Conservation (phyloP, 2,888 invertebrate genomes). For the Atethmia centrago region DNA sequence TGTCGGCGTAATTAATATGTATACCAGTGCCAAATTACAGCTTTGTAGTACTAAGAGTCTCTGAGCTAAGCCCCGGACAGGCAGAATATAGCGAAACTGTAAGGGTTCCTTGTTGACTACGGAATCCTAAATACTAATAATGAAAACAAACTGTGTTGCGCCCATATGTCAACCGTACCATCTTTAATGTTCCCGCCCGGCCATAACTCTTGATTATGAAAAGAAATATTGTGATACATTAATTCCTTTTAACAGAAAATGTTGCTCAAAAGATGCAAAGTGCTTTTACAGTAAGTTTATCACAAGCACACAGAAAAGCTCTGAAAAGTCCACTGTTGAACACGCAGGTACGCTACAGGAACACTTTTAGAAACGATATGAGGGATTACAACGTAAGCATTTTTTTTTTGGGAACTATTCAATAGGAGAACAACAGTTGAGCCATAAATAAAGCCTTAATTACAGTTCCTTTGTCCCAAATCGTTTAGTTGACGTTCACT, state of each 20-base stretch:
- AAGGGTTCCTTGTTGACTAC: too few relatives aligned
- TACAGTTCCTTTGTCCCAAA: not conserved
- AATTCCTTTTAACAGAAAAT: not conserved
- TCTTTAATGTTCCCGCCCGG: not conserved
- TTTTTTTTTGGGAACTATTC: not conserved
- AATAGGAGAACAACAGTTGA: not conserved
- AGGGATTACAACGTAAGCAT: not conserved
- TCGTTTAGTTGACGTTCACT: not conserved
- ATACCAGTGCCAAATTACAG: too few relatives aligned
- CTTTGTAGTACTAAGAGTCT: too few relatives aligned
- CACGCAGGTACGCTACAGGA: not conserved
- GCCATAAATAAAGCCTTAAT: not conserved
- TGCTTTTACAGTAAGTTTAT: not conserved
- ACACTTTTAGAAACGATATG: not conserved
- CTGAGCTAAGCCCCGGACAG: too few relatives aligned
- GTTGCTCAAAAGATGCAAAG: not conserved
- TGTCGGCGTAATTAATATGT: too few relatives aligned
- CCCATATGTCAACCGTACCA: not conserved
- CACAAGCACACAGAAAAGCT: not conserved
- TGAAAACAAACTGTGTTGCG: conserved; percentile 5
- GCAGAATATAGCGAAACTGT: too few relatives aligned
- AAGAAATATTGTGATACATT: not conserved
- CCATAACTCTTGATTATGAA: not conserved
- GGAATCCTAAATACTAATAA: not conserved
- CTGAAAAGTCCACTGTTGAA: not conserved